Base-by-base conservation (phyloP, 2,113 vertebrate species). In the Pseudorhombus dupliciocellatus region DNA sequence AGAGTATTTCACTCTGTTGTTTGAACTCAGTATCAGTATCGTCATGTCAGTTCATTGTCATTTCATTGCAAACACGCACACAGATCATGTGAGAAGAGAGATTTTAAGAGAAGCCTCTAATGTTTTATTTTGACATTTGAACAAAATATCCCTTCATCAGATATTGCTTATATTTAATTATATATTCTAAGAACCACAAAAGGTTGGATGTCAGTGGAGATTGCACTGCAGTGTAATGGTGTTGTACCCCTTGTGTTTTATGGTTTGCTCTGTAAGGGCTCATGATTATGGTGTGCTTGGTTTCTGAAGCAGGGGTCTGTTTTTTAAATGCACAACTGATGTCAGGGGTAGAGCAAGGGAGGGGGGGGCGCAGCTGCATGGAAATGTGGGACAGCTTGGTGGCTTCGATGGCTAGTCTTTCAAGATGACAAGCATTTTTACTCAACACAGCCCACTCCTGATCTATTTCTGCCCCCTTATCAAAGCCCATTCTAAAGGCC, bases 361-460 rank as follows among this genome's bases (percentile, higher is more conserved):
- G 18, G 34, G 58, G 62, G 60, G 21, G 69, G 50, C 67, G 54
- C 66, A 52, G 66, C 26, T 31, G 30, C 22, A 72, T 48, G 4
- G 40, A 53, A 46, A 26, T 65, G 31, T 67, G 40, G 40, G 68
- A 56, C 77, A 16, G 51, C 73, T 70, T 42, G 54, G 73, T 84
- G 76, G 78, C 76, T 85, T 78, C 52, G 16, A 62, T 59, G 75
- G 72, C 76, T 79, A 79, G 51, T 84, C 69, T 74, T 85, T 88
- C 80, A 81, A 86, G 87, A 89, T 67, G 87, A 84, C 78, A 83
- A 84, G 81, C 81, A 86, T 90, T 90, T 85, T 83, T 73, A 81
- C 83, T 89, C 88, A 85, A 90, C 85, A 80, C 84, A 88, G 74
- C 81, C 80, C 51, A 24, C 70, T 80, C 70, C 59, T 44, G 26